Evolutionary conservation across 2,797 vertebrate genomes (phyloP), one percentile per base, ranked within the genome.

Genomic region (Myotis daubentonii): DNA sequence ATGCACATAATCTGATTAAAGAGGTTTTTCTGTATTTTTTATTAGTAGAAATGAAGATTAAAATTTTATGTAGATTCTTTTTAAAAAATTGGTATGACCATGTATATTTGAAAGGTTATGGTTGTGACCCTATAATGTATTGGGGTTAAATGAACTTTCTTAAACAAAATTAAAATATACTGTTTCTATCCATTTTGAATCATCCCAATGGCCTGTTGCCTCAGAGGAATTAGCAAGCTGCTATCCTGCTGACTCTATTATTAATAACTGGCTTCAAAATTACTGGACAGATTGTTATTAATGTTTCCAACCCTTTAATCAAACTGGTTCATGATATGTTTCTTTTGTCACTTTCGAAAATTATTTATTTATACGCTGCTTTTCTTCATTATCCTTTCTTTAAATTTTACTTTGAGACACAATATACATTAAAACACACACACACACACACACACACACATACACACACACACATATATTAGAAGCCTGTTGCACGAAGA

Each of bases 191-290:
- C 20, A 30, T 85, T 95, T 94, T 86, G 78, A 76, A 84, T 91
- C 55, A 53, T 94, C n/a, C 41, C n/a, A 78, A 5, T 93, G 83
- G 57, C 49, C 68, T 79, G 10, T 87, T 97, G 57, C 91, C 74
- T 95, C 60, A 82, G 70, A 96, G 71, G 36, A 96, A 44, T 91
- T 95, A 94, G 70, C 79, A 83, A 55, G 41, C 68, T 95, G n/a
- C 81, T 87, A 20, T 94, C 83, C 95, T 66, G 62, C 72, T 95
- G 89, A 95, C 87, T 91, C 79, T 81, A 6, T 95, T 94, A 87
- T 89, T 95, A 96, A 92, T 95, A 91, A 86, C 93, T 92, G 89
- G 76, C 84, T 95, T 95, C 81, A 95, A 70, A 95, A 95, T 91
- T 76, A 51, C 47, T 87, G 51, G 89, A 93, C 60, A 95, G 85